Evolutionary conservation across 2,113 vertebrate species (phyloP).

Genomic region (Channa maculata): DNA sequence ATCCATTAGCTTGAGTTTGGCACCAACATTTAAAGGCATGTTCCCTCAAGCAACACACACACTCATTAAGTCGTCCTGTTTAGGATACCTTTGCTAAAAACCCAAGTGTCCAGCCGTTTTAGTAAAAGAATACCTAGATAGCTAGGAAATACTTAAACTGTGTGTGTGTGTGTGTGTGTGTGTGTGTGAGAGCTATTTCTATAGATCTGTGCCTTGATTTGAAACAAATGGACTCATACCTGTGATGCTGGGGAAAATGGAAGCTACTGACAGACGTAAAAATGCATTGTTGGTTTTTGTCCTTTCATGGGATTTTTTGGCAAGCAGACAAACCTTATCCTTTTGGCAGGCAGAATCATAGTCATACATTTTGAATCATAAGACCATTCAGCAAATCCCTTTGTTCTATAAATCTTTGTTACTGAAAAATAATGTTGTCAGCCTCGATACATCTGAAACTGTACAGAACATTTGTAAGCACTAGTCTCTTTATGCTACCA

Average conservation of each 20-base stretch:
- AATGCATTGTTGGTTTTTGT: neutral
- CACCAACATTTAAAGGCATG: conserved; percentile 1
- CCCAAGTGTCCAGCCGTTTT: no score
- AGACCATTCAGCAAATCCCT: neutral
- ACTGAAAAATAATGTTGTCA: neutral
- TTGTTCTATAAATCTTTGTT: neutral
- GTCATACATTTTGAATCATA: neutral
- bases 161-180: no score
- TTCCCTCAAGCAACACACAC: neutral
- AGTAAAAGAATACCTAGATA: no score
- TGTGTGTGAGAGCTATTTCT: neutral
- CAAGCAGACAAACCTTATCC: neutral
- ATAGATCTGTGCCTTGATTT: neutral
- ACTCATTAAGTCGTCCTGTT: neutral
- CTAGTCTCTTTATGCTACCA: neutral
- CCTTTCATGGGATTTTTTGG: neutral
- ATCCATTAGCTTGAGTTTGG: conserved; percentile 26
- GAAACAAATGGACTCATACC: neutral
- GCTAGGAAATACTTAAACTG: no score
- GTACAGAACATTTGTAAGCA: neutral
- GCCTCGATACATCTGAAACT: no score
- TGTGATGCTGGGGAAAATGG: neutral
- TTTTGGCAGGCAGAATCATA: neutral
- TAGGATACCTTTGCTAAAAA: no score
- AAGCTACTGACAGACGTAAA: neutral